Conservation (phyloP, 2,113 vertebrate species). For the Aplodontia rufa region DNA sequence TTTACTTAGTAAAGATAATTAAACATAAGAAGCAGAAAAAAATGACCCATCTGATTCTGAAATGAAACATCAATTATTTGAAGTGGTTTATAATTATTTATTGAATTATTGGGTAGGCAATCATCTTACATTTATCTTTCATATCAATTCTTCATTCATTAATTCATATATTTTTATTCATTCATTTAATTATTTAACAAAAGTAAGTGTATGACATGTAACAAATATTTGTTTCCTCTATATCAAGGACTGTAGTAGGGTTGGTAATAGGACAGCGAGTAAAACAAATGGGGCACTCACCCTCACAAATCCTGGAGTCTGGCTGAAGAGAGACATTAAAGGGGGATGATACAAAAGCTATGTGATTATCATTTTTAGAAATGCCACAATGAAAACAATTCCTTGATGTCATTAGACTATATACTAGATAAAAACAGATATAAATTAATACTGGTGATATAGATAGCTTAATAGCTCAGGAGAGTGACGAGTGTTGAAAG, state of each 20-base stretch:
- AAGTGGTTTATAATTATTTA: slow-evolving; percentile 39
- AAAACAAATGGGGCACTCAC: not conserved
- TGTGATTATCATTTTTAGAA: not conserved
- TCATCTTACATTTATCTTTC: not conserved
- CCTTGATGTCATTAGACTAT: not conserved
- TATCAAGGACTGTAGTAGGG: not conserved
- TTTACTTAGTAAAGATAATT: slow-evolving; percentile 26
- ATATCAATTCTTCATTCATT: not conserved
- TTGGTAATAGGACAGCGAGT: not conserved
- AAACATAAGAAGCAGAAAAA: slow-evolving; percentile 24
- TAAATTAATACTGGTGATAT: not conserved
- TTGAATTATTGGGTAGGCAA: not conserved
- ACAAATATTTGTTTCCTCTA: not conserved
- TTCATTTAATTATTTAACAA: slow-evolving; percentile 16
- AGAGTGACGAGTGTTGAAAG: not conserved
- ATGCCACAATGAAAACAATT: not conserved
- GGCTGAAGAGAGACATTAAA: not conserved
- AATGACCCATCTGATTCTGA: slow-evolving; percentile 29
- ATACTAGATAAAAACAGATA: not conserved
- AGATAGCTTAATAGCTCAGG: not conserved
- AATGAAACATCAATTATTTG: slow-evolving; percentile 47
- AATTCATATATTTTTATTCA: not conserved
- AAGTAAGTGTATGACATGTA: not conserved
- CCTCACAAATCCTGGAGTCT: not conserved
- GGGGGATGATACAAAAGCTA: not conserved